Conservation (phyloP, 2,888 invertebrate genomes). For the Callyntrura guangdongensis region DNA sequence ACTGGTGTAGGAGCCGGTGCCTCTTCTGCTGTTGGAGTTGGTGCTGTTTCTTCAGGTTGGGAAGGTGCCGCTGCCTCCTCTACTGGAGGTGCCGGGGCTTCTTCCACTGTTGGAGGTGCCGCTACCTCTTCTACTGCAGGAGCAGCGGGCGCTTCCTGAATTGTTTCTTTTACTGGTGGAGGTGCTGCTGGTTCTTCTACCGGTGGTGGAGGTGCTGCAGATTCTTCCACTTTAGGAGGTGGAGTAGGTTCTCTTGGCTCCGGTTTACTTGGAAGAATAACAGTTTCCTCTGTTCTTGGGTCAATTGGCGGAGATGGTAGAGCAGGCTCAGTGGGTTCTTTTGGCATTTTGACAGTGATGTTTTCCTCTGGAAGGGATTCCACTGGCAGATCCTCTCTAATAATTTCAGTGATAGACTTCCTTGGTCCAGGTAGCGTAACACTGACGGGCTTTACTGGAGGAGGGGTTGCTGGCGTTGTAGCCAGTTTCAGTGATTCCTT, state of each 20-base stretch:
- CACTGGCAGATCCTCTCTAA: conserved; percentile 68
- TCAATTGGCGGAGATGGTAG: conserved; percentile 60
- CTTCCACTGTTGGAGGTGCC: conserved; percentile 25
- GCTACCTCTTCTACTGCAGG: conserved; percentile 25
- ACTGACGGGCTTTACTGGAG: conserved; percentile 68
- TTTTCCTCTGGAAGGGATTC: conserved; percentile 77
- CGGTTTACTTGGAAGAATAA: conserved; percentile 57
- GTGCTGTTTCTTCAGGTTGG: conserved; percentile 58
- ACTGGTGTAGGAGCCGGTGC: conserved; percentile 53
- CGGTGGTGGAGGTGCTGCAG: conserved; percentile 70
- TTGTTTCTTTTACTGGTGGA: not conserved
- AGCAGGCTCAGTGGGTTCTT: conserved; percentile 66
- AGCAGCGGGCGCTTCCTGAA: conserved; percentile 7
- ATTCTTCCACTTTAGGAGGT: conserved; percentile 62
- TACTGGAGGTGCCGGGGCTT: conserved; percentile 43
- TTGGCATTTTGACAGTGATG: conserved; percentile 81
- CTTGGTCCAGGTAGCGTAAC: conserved; percentile 82
- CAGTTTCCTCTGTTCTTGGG: conserved; percentile 66
- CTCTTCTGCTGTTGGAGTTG: conserved; percentile 57
- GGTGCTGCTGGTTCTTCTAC: conserved; percentile 46
- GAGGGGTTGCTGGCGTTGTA: conserved; percentile 57
- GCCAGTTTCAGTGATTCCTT: conserved; percentile 70
- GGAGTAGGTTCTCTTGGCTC: conserved; percentile 64
- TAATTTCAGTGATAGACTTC: conserved; percentile 80
- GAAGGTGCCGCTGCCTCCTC: conserved; percentile 61